Percentiles rank a stretch among this genome's conserved stretches.
Evolutionary conservation across 1,140 invertebrate genomes (phyloP).

Genomic region (Halictus rubicundus): DNA sequence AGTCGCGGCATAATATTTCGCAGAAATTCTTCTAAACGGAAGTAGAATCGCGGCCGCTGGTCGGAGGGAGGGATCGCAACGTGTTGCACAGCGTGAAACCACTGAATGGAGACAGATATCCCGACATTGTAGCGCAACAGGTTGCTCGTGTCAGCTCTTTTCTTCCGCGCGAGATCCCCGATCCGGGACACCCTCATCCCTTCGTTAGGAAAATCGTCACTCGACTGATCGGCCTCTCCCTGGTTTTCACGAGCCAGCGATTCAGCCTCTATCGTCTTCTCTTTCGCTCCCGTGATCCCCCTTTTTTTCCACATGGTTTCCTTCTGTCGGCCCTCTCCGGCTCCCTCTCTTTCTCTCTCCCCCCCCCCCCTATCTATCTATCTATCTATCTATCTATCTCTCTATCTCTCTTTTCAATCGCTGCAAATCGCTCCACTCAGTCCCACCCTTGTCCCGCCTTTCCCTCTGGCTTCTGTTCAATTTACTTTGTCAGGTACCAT

Average conservation of each 20-base stretch:
- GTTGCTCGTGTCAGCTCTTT: slow-evolving; percentile 56
- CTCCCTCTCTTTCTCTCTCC: neutral
- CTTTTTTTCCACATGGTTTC: neutral
- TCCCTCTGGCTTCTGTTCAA: neutral
- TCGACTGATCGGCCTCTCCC: neutral
- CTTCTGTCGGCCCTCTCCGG: neutral
- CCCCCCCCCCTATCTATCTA: neutral
- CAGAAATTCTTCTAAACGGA: slow-evolving; percentile 20
- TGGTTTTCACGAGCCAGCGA: slow-evolving; percentile 6
- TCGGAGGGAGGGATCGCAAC: slow-evolving; percentile 34
- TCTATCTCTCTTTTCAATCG: neutral
- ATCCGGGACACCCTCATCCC: slow-evolving; percentile 38
- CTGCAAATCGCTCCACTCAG: neutral
- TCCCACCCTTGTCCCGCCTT: neutral
- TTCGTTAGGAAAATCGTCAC: slow-evolving; percentile 13
- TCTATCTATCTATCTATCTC: neutral
- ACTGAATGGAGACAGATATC: slow-evolving; percentile 41
- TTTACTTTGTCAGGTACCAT: neutral
- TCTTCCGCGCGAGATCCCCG: slow-evolving; percentile 34
- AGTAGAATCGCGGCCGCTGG: slow-evolving; percentile 23
- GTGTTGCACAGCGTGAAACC: slow-evolving; percentile 46
- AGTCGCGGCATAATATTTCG: slow-evolving; percentile 24
- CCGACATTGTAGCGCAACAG: slow-evolving; percentile 49
- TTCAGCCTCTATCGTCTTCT: neutral
- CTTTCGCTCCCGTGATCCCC: neutral